phyloP scores from a whole-genome alignment of 2,888 invertebrate species.

The Rhaphigaster nebulosa region DNA sequence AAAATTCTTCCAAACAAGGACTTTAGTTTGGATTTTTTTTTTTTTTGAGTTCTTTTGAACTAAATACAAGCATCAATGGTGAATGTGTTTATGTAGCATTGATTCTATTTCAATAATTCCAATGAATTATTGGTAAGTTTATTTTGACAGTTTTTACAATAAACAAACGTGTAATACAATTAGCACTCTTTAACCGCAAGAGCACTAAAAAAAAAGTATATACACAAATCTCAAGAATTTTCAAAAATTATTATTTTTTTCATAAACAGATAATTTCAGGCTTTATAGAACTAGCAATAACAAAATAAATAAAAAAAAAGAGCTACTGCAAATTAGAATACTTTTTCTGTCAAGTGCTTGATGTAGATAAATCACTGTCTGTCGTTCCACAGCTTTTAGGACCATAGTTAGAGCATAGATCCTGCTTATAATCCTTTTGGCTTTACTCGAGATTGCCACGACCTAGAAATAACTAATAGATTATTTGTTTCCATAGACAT shows the following conservation, averaged over 20 bases:
- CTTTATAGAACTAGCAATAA: neutral
- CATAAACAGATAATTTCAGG: neutral
- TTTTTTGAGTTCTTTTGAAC: too few relatives aligned
- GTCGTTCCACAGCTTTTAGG: slow-evolving; percentile 18
- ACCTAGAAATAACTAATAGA: neutral
- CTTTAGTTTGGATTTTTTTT: neutral
- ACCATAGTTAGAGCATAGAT: neutral
- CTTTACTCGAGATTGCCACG: neutral
- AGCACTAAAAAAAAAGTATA: neutral
- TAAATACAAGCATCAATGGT: too few relatives aligned
- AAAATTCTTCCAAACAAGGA: neutral
- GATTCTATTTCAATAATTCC: too few relatives aligned
- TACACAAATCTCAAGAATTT: neutral
- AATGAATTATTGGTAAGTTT: too few relatives aligned
- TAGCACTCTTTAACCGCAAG: neutral
- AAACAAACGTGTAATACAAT: too few relatives aligned
- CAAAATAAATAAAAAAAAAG: neutral
- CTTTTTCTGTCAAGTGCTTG: neutral
- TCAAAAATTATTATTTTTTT: neutral
- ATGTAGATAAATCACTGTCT: neutral
- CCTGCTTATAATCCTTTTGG: slow-evolving; percentile 12
- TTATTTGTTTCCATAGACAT: neutral
- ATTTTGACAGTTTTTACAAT: too few relatives aligned
- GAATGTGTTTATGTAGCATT: too few relatives aligned
- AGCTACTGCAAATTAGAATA: neutral